These are phyloP conservation scores for Rhagonycha fulva DNA, from an alignment of 2,888 invertebrate species.

Conservation along the genomic window DNA sequence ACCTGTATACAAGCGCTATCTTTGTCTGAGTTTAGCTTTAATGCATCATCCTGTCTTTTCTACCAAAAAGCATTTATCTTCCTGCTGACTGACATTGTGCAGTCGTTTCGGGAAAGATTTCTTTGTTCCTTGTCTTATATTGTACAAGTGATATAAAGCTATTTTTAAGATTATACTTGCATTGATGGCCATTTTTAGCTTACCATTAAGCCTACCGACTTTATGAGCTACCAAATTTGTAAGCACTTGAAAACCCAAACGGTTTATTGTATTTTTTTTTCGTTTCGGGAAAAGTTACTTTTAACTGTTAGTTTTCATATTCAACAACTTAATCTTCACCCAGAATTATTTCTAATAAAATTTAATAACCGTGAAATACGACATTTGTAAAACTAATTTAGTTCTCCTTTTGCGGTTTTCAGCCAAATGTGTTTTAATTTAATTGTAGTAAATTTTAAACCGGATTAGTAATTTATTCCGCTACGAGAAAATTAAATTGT, in stretches of 20 bases:
- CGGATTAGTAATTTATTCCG: background rate
- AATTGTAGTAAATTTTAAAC: background rate
- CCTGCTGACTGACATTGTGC: slow-evolving; percentile 38
- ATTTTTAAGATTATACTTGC: slow-evolving; percentile 20
- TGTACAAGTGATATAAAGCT: slow-evolving; percentile 8
- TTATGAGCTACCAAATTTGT: too few species aligned
- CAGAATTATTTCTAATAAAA: background rate
- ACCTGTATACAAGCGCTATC: slow-evolving; percentile 40
- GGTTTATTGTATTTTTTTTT: too few species aligned
- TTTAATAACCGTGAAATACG: background rate
- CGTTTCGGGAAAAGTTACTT: too few species aligned
- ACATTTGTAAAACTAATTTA: background rate
- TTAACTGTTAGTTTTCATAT: background rate
- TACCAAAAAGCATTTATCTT: slow-evolving; percentile 41
- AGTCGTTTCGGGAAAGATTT: slow-evolving; percentile 29
- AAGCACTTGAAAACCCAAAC: too few species aligned
- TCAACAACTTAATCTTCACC: background rate
- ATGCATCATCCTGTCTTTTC: slow-evolving; percentile 38
- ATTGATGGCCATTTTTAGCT: background rate
- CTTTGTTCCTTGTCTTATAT: slow-evolving; percentile 28
- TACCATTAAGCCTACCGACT: background rate
- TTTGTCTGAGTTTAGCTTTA: slow-evolving; percentile 31
- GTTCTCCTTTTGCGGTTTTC: background rate
- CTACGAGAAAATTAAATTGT: background rate
- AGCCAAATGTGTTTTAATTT: background rate